Evolutionary conservation across 1,140 invertebrate species (phyloP).

Genomic region (Fopius arisanus): DNA sequence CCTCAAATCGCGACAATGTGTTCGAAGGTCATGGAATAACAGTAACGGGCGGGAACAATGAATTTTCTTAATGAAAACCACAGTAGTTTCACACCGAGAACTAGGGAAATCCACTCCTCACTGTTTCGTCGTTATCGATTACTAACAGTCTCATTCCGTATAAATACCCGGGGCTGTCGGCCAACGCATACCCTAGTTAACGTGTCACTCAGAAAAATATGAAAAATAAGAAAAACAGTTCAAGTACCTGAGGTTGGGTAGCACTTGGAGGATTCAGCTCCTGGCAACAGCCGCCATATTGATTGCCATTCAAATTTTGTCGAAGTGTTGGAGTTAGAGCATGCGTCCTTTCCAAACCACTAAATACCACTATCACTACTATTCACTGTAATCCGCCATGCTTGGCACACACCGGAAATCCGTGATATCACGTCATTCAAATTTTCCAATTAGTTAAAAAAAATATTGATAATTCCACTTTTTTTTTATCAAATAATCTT

Average conservation of each 20-base stretch:
- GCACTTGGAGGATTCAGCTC: neutral
- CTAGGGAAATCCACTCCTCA: neutral
- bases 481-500: too few relatives aligned
- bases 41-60: neutral
- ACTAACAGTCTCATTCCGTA: neutral
- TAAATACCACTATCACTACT: neutral
- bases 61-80: neutral
- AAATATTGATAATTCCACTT: too few relatives aligned
- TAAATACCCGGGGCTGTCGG: neutral
- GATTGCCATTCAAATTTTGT: conserved; percentile 7
- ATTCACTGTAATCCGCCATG: too few relatives aligned
- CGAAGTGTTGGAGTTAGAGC: neutral
- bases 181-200: neutral
- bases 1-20: neutral
- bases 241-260: neutral
- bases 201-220: neutral
- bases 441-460: too few relatives aligned
- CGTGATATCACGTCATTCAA: too few relatives aligned
- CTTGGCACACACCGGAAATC: too few relatives aligned
- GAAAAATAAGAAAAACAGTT: too few relatives aligned
- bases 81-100: neutral
- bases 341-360: too few relatives aligned
- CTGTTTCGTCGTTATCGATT: neutral
- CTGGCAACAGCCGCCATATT: conserved; percentile 8
- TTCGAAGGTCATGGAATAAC: neutral